Percentiles rank a stretch among this genome's conserved stretches.
Conservation (phyloP, 2,113 vertebrate species). For the Panurus biarmicus region DNA sequence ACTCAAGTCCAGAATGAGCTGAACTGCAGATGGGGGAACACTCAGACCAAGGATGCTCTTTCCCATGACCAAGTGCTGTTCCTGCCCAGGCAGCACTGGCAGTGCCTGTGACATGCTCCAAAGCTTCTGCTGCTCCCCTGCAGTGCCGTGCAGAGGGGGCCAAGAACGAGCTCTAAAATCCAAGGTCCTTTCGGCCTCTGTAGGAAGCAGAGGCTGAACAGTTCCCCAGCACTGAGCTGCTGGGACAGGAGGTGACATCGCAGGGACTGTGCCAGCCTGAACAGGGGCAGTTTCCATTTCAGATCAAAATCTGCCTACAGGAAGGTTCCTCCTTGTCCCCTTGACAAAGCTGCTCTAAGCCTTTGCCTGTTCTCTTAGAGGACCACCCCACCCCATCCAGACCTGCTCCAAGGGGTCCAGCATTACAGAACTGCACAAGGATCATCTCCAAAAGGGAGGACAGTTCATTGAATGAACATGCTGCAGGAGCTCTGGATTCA, state of each 20-base stretch:
- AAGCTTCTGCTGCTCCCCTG: not conserved
- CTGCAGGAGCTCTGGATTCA: not conserved
- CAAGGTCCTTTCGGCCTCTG: not conserved
- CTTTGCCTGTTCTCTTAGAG: not conserved
- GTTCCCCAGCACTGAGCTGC: not conserved
- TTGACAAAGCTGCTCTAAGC: not conserved
- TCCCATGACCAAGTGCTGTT: not conserved
- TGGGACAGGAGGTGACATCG: not conserved
- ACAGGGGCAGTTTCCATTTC: not conserved
- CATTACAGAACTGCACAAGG: not conserved
- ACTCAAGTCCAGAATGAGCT: fast-evolving
- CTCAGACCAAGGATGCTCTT: not conserved
- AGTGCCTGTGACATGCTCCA: not conserved
- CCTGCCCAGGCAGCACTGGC: not conserved
- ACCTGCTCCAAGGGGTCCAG: not conserved
- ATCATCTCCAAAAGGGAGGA: not conserved
- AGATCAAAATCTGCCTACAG: not conserved
- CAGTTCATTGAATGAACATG: not conserved
- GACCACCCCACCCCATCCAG: not conserved
- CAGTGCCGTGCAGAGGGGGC: not conserved
- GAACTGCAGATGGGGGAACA: not conserved
- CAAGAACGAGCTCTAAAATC: not conserved
- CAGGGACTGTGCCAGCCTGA: not conserved
- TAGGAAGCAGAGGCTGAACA: not conserved
- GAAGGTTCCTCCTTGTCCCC: not conserved